phyloP scores from a whole-genome alignment of 2,888 invertebrate species.

The Ichneumon xanthorius region DNA sequence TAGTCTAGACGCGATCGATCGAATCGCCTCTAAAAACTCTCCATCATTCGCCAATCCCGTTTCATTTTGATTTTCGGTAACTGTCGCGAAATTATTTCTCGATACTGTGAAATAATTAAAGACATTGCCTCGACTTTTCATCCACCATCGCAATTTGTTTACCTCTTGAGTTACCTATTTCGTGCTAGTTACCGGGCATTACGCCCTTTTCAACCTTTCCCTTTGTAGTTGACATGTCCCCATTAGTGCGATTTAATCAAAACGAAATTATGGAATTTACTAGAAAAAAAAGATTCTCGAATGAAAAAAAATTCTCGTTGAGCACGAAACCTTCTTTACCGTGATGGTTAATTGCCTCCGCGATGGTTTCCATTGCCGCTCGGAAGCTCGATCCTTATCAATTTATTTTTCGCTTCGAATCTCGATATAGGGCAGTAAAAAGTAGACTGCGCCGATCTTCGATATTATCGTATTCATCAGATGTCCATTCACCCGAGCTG shows the following conservation, averaged over 20 bases:
- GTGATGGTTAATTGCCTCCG: not conserved
- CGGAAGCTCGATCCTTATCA: not conserved
- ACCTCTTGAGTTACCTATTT: not conserved
- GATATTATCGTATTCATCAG: not conserved
- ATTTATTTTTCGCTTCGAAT: not conserved
- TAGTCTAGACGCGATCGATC: constrained; percentile 11
- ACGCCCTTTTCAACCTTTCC: no score
- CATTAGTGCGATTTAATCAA: no score
- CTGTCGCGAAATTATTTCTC: not conserved
- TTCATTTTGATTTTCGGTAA: not conserved
- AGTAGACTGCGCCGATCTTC: not conserved
- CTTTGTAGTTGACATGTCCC: no score
- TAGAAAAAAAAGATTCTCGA: not conserved
- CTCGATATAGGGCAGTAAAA: not conserved
- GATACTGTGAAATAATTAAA: not conserved
- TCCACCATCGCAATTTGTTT: not conserved
- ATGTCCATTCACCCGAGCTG: not conserved
- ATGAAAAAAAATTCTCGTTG: not conserved
- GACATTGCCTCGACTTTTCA: not conserved
- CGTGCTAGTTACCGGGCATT: no score
- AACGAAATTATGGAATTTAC: no score
- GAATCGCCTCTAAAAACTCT: constrained; percentile 5
- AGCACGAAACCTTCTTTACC: not conserved
- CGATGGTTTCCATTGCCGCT: not conserved
- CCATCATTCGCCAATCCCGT: not conserved